Base-by-base conservation (phyloP, 2,113 vertebrate species). In the Hemiscyllium ocellatum region DNA sequence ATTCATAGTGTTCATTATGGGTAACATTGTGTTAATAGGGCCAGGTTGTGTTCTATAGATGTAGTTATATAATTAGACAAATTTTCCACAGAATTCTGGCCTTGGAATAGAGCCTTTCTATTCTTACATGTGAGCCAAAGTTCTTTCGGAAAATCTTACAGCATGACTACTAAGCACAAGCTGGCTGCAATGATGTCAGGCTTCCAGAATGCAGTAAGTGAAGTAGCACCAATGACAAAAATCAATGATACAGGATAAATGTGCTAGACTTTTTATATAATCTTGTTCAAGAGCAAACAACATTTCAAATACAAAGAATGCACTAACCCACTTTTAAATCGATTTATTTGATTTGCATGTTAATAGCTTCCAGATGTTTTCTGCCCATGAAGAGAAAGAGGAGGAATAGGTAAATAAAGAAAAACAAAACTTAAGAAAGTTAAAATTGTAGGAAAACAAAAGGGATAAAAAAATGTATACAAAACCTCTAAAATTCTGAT, bases 71-170 rank as follows among this genome's bases (percentile, higher is more conserved):
- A 93, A 66, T 66, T 42, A 93, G 66, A n/a, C 61, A 66, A 37
- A 66, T 68, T 93, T 93, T 93, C 89, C 89, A 68, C 89, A 68
- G 61, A 93, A 93, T 17, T 93, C 66, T 93, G 61, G 89, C 89
- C 61, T 93, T 47, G 85, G 52, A 87, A 87, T 87, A 87, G 33
- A n/a, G 65, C 89, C 33, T 20, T 66, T 93, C 33, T 66, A 37
- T 68, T 65, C 61, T 37, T 37, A 4, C 22, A 19, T 68, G 89
- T 8, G n/a, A 66, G 89, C 89, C 89, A 93, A 91, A 56, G 66
- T 93, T 93, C 89, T 93, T 93, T 93, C 37, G 89, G 89, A 93
- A 93, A 93, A 93, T 93, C 20, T 93, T 66, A 93, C 66, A 66
- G 89, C 89, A 37, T 19, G 65, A 93, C 89, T 93, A 93, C 33